Evolutionary conservation across 2,113 vertebrate species (phyloP).

Genomic region (Anoura caudifer): DNA sequence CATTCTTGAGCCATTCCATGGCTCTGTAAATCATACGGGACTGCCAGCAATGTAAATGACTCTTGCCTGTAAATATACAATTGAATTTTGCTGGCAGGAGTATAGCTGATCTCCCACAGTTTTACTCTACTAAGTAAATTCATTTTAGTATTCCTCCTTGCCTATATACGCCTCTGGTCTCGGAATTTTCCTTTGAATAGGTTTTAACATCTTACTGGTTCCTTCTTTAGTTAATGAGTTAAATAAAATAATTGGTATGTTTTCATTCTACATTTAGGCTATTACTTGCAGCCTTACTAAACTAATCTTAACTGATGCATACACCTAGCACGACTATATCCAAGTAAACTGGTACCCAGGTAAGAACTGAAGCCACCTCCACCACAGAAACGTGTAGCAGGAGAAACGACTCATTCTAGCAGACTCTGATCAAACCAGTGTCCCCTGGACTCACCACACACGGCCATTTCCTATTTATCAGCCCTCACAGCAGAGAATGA

Average conservation of each 20-base stretch:
- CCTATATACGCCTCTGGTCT: background rate
- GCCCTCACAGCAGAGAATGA: background rate
- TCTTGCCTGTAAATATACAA: conserved; percentile 55
- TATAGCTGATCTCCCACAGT: background rate
- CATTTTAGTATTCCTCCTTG: conserved; percentile 40
- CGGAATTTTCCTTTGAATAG: conserved; percentile 13
- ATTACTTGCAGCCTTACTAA: conserved; percentile 14
- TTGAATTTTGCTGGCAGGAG: conserved; percentile 49
- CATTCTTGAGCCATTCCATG: background rate
- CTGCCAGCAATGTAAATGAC: conserved; percentile 35
- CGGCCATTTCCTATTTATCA: background rate
- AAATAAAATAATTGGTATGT: conserved; percentile 31
- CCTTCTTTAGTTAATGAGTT: conserved; percentile 36
- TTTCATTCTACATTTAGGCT: background rate
- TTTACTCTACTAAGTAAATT: conserved; percentile 54
- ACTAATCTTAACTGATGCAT: background rate
- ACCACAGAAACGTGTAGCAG: background rate
- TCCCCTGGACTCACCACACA: background rate
- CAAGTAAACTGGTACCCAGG: background rate
- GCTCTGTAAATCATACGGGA: conserved; percentile 23
- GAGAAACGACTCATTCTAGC: background rate
- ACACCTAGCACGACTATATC: background rate
- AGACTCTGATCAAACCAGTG: background rate
- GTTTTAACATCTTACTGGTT: background rate
- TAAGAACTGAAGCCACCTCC: background rate